Evolutionary conservation across 2,797 vertebrate species (phyloP), one percentile per base, ranked within the genome.

Genomic region (Anabas testudineus): DNA sequence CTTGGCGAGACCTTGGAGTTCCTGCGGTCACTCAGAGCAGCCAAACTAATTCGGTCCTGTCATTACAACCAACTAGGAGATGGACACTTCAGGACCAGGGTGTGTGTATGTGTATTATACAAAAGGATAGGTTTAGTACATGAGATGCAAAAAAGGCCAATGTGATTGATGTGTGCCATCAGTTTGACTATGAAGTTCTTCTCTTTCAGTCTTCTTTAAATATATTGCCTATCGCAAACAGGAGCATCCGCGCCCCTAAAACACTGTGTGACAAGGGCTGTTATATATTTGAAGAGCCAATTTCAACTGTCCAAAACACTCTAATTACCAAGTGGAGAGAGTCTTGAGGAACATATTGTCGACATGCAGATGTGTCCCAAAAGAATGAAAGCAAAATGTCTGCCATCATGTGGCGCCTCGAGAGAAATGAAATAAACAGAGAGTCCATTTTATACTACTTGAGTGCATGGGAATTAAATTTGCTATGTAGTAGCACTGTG

Each of bases 41-140:
- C 83, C 80, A 87, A 90, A 87, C 83, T 87, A 79, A 90, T 91
- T 88, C 77, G 53, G 49, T 80, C 57, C 81, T 82, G 84, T 91
- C 91, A 89, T 85, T 90, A 87, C 87, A 88, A 55, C 53, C 76
- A 65, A 69, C 45, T 13, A 62, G 53, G 48, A 80, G 81, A 87
- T 34, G 18, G 75, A 78, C 80, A 71, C 62, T 57, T 65, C 34
- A 59, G 49, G 15, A 18, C 67, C 24, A 14, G 21, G 57, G 14
- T 53, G 41, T 73, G 63, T 63, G 41, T 73, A 63, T 63, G 62
- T 28, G 56, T 36, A 42, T 66, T 47, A 53, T 73, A 47, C 39
- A 21, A 46, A 32, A 56, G 30, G 52, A 59, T 42, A 59, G 56
- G 52, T 74, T 58, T 52, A 59, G 16, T 24, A 10, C 5, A 5